phyloP scores from a whole-genome alignment of 2,888 invertebrate species.

The Ectemnius cavifrons region DNA sequence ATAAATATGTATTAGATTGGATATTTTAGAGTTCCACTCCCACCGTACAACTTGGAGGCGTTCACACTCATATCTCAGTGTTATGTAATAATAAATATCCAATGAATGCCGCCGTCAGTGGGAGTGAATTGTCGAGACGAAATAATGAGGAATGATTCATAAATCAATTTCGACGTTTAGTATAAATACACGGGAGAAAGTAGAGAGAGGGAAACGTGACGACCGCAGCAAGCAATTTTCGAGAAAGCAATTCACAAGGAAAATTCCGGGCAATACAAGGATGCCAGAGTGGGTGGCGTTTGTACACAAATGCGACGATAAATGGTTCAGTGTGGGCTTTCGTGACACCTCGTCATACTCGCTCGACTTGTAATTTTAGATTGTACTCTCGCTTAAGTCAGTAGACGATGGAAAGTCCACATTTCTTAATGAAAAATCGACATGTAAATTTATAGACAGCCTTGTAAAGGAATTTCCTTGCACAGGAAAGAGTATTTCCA shows the following conservation, averaged over 20 bases:
- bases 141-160: neutral
- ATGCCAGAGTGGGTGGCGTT: constrained; percentile 34
- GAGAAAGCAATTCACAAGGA: constrained; percentile 22
- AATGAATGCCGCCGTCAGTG: neutral
- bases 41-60: too few relatives aligned
- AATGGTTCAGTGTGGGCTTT: constrained; percentile 37
- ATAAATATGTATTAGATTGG: too few relatives aligned
- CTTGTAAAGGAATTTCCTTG: too few relatives aligned
- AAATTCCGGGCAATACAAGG: constrained; percentile 31
- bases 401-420: constrained; percentile 3
- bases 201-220: neutral
- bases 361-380: constrained; percentile 35
- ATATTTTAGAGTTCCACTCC: too few relatives aligned
- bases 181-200: neutral
- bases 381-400: constrained; percentile 19
- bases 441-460: too few relatives aligned
- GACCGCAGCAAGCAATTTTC: constrained; percentile 31
- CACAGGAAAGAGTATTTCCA: too few relatives aligned
- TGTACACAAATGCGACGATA: constrained; percentile 34
- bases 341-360: constrained; percentile 11
- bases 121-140: neutral
- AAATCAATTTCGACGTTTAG: neutral
- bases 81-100: neutral
- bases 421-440: neutral
- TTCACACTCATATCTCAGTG: too few relatives aligned